Evolutionary conservation across 2,113 vertebrate genomes (phyloP), one percentile per base, ranked within the genome.

Genomic region (Myotis lucifugus): DNA sequence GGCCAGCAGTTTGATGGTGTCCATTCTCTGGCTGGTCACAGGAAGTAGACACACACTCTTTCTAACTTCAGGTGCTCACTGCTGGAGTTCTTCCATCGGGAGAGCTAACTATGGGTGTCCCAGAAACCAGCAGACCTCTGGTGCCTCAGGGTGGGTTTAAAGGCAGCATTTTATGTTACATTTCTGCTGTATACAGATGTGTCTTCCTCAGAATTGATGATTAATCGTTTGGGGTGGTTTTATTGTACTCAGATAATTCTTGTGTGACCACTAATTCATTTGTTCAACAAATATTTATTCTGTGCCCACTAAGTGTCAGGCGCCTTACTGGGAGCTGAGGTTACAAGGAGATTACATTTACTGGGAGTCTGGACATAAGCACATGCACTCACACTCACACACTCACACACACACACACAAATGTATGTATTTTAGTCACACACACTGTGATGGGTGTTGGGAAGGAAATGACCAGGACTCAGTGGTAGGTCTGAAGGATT

Each of bases 231-330:
- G 32, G 40, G 9, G 19, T 79, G 34, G 48, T 50, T 79, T 74
- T 83, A 50, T 15, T 72, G 54, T 73, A 90, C 61, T 37, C 66
- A 29, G 34, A 89, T 81, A 81, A 77, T 67, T 6, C 5, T 13
- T 92, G 32, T 85, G 59, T 72, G 50, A 85, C 25, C 32, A 77
- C 23, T 54, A 72, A 90, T 59, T 64, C 88, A 69, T 85, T 72
- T 90, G 11, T 27, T 95, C 50, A 84, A 52, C 56, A 93, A 66
- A 83, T 56, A 92, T 61, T 73, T 91, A 56, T 66, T 74, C 52
- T 64, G 17, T 42, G n/a, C 67, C 40, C 74, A 74, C 40, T 5
- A 48, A 77, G 74, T 50, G n/a, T 56, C 34, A 66, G 46, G n/a
- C 13, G 66, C 29, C 37, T 64, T n/a, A 40, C 77, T 1, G 48